These are phyloP conservation scores for Cremastinae sp. DNA, from an alignment of 2,888 invertebrate genomes.

Conservation along the genomic window DNA sequence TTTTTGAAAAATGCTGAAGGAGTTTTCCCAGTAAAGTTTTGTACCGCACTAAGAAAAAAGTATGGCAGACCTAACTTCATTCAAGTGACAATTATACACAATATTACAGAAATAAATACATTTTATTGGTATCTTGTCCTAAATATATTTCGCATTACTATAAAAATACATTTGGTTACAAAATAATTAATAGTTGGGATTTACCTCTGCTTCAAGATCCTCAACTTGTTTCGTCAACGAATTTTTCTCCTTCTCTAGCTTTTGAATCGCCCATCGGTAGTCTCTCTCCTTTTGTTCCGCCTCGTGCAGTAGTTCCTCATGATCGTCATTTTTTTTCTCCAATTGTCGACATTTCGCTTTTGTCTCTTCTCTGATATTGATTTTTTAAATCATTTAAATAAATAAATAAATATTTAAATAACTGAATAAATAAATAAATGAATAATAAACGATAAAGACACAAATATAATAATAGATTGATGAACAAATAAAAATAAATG, in stretches of 20 bases:
- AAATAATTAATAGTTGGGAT: no score
- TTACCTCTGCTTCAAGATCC: slow-evolving; percentile 64
- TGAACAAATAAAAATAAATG: neutral
- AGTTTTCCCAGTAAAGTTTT: no score
- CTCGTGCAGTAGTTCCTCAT: slow-evolving; percentile 61
- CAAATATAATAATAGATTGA: neutral
- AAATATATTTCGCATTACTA: no score
- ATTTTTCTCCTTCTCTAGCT: slow-evolving; percentile 62
- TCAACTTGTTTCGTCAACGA: slow-evolving; percentile 60
- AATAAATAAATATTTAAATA: neutral
- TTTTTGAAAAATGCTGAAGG: no score
- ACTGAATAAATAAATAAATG: neutral
- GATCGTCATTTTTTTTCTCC: slow-evolving; percentile 68
- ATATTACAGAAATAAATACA: no score
- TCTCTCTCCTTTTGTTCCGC: slow-evolving; percentile 59
- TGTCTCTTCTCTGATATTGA: slow-evolving; percentile 59
- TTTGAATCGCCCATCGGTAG: slow-evolving; percentile 60
- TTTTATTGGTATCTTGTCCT: no score
- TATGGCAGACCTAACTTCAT: no score
- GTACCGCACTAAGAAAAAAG: no score
- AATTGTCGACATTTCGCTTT: slow-evolving; percentile 62
- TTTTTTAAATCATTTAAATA: neutral
- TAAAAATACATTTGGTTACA: no score
- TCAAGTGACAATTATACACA: no score
- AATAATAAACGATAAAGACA: neutral